Evolutionary conservation across 2,113 vertebrate genomes (phyloP).

Genomic region (Parotia lawesii): DNA sequence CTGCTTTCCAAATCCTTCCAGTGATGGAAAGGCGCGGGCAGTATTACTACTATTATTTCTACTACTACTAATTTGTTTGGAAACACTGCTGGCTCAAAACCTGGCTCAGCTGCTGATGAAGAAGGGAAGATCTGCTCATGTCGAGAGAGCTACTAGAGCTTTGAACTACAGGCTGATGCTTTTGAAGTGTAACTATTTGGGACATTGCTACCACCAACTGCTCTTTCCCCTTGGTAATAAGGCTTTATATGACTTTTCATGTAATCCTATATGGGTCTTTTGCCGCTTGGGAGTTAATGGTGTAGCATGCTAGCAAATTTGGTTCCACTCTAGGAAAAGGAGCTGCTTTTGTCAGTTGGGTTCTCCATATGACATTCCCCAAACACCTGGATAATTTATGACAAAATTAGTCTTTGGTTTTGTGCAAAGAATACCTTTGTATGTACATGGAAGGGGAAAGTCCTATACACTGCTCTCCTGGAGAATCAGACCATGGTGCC

Average conservation of each 20-base stretch:
- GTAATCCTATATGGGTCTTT: neutral
- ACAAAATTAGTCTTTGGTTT: neutral
- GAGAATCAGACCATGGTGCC: neutral
- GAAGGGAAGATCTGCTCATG: neutral
- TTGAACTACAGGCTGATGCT: neutral
- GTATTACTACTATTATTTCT: neutral
- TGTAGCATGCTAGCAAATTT: neutral
- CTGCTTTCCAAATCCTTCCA: neutral
- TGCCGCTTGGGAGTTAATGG: neutral
- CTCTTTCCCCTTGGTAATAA: neutral
- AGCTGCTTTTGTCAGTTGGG: neutral
- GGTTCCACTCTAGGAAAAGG: neutral
- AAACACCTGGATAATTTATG: neutral
- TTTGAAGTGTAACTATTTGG: neutral
- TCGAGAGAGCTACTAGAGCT: neutral
- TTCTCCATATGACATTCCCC: neutral
- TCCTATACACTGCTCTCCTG: neutral
- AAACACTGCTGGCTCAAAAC: neutral
- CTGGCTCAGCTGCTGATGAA: neutral
- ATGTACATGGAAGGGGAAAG: neutral
- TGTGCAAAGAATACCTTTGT: neutral
- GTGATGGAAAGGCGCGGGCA: neutral
- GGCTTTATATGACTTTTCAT: fast-evolving
- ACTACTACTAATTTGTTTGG: neutral
- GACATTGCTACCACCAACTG: neutral